Conservation (phyloP, 1,140 invertebrate species). For the Littorina saxatilis region DNA sequence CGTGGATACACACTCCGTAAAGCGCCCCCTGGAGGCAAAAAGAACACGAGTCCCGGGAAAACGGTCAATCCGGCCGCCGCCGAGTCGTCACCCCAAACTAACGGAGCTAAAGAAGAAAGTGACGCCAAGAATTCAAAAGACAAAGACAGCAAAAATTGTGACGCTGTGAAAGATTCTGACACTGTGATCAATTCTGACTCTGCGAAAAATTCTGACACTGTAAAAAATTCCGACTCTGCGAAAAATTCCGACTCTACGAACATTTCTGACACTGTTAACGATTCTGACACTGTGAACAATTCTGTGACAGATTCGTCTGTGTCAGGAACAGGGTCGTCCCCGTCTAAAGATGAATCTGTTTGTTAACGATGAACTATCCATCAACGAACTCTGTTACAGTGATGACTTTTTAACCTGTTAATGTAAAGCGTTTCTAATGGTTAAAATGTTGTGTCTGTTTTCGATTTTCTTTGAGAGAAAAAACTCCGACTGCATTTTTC, state of each 20-base stretch:
- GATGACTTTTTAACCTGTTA: too few species aligned
- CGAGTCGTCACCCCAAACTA: not conserved
- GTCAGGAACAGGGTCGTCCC: not conserved
- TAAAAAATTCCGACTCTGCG: too few species aligned
- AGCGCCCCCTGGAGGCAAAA: constrained; percentile 44
- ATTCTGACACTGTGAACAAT: not conserved
- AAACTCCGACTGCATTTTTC: too few species aligned
- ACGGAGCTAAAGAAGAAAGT: not conserved
- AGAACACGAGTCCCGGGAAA: not conserved
- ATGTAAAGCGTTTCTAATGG: too few species aligned
- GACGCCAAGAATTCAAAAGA: not conserved
- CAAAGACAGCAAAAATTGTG: not conserved
- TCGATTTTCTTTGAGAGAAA: too few species aligned
- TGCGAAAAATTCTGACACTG: too few species aligned
- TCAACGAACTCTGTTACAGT: too few species aligned
- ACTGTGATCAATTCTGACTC: too few species aligned
- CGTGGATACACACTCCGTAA: constrained; percentile 69
- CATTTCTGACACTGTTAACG: too few species aligned
- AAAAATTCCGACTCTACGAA: too few species aligned
- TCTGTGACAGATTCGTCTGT: not conserved
- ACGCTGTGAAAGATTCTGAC: too few species aligned
- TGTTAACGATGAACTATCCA: not conserved
- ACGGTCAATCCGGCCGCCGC: not conserved
- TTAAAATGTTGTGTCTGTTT: too few species aligned
- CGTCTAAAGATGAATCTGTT: not conserved